Evolutionary conservation across 2,113 vertebrate genomes (phyloP).

Genomic region (Edolisoma coerulescens): DNA sequence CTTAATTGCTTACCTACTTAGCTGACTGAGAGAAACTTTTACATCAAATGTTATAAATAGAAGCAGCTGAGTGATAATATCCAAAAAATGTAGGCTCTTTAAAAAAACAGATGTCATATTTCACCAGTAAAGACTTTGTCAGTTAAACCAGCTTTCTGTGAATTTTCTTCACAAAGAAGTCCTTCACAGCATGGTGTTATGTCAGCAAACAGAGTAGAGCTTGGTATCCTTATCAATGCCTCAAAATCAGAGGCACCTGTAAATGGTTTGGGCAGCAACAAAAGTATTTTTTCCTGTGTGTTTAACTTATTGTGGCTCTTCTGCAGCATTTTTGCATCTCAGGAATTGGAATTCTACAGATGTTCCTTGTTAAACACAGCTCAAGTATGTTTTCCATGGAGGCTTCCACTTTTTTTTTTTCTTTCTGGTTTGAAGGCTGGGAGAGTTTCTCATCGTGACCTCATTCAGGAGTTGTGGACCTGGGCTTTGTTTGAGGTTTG

Average conservation of each 20-base stretch:
- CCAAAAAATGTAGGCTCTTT: background rate
- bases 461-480: background rate
- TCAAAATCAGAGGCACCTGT: constrained; percentile 44
- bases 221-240: background rate
- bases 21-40: background rate
- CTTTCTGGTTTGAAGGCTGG: background rate
- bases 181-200: constrained; percentile 1
- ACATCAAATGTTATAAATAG: constrained; percentile 28
- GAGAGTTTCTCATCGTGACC: background rate
- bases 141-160: constrained; percentile 26
- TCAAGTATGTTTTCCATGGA: background rate
- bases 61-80: constrained; percentile 19
- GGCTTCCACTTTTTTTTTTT: background rate
- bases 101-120: constrained; percentile 46
- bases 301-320: constrained; percentile 4
- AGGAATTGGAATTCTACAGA: background rate
- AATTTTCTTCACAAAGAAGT: constrained; percentile 22
- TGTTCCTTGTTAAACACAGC: constrained; percentile 6
- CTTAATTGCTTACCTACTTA: background rate
- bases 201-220: background rate
- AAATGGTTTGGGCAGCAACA: constrained; percentile 14
- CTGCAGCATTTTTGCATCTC: background rate
- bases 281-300: background rate
- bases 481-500: background rate
- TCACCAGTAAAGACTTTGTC: constrained; percentile 4